Percentiles rank a stretch among this genome's conserved stretches.
These are phyloP conservation scores for Benthochromis sp. DNA, from an alignment of 2,113 vertebrate genomes.

Conservation along the genomic window DNA sequence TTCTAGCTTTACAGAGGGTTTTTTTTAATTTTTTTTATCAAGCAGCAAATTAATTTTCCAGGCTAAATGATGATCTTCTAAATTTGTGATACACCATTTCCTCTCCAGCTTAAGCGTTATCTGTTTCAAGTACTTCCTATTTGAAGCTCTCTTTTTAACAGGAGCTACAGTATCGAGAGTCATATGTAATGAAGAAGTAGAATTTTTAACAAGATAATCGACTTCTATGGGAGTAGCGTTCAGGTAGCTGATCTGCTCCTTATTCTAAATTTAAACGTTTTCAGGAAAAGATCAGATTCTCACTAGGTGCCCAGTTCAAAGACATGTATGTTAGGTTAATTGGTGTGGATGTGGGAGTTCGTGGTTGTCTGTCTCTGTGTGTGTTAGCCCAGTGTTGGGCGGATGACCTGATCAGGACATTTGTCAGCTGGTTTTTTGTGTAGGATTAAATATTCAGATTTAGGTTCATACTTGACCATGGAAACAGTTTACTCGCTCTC, in stretches of 20 bases:
- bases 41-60: background rate
- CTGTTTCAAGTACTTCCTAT: background rate
- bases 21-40: background rate
- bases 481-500: background rate
- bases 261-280: background rate
- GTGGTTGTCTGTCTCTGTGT: background rate
- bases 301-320: background rate
- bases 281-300: background rate
- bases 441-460: background rate
- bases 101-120: background rate
- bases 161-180: background rate
- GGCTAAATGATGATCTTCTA: background rate
- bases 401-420: background rate
- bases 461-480: background rate
- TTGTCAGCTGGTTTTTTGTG: background rate
- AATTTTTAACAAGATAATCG: background rate
- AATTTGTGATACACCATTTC: background rate
- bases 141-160: background rate
- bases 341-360: background rate
- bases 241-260: background rate
- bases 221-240: background rate
- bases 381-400: background rate
- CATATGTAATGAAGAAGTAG: background rate
- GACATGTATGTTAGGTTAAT: background rate
- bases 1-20: background rate